These are phyloP conservation scores for Hypanus sabinus DNA, from an alignment of 2,113 vertebrate genomes.

Conservation along the genomic window DNA sequence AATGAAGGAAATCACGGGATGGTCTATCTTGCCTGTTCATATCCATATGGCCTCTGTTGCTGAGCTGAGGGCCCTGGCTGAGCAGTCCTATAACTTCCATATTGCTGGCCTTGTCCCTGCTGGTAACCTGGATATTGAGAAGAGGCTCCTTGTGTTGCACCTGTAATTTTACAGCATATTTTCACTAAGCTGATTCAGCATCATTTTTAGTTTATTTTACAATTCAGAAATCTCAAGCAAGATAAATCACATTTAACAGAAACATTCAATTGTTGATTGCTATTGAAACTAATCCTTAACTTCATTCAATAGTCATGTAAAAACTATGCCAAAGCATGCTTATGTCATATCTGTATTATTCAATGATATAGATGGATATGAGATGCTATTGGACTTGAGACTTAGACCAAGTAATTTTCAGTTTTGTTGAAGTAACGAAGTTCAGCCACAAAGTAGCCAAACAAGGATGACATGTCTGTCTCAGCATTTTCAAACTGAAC, in stretches of 20 bases:
- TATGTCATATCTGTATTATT: neutral
- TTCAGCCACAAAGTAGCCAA: neutral
- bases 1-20: conserved; percentile 3
- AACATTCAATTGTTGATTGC: neutral
- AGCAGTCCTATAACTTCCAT: conserved; percentile 74
- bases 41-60: conserved; percentile 80
- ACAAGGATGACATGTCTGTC: neutral
- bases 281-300: neutral
- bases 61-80: conserved; percentile 74
- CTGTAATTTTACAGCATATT: conserved; percentile 43
- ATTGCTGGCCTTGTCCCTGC: conserved; percentile 83
- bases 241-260: neutral
- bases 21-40: conserved; percentile 74
- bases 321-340: neutral
- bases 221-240: neutral
- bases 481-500: neutral
- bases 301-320: neutral
- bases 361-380: neutral
- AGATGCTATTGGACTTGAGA: neutral
- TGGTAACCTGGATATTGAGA: conserved; percentile 89
- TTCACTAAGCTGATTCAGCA: neutral
- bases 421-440: too few relatives aligned
- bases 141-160: conserved; percentile 72
- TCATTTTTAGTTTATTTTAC: neutral
- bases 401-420: too few relatives aligned